Evolutionary conservation across 1,140 invertebrate species (phyloP), one percentile per base, ranked within the genome.

Genomic region (Pogonomyrmex californicus): DNA sequence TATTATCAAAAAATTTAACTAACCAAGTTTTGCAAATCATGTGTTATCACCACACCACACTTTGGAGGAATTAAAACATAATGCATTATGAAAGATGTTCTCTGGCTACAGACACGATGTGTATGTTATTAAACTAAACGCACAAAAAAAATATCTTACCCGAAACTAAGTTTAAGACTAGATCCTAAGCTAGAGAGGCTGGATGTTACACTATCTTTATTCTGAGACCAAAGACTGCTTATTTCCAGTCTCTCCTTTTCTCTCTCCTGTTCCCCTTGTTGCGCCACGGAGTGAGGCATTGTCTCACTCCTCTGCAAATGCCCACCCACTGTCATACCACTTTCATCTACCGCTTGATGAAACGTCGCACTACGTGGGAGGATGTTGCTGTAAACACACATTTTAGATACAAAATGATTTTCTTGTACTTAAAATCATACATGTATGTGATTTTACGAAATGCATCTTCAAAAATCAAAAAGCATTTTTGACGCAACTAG

Each of bases 121-220:
- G 79, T 68, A 60, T 7, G 14, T 63, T 62, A 58, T 82, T 68
- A 54, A 85, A 75, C 44, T 30, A 60, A 83, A 75, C 58, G 62
- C 44, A 60, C 54, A 17, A 23, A 17, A 17, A 54, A 73, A 7
- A 83, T 81, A 38, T 65, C 96, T 97, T 96, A 98, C 98, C 97
- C 97, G 91, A 98, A 98, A 92, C 97, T 98, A 76, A 98, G 96
- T 95, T 98, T 98, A 71, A 98, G 96, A 91, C 97, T 97, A 88
- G 97, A 97, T 17, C 97, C 97, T 56, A 98, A 94, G 92, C 97
- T 97, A 71, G 97, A 97, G 77, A 98, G 95, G 91, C 97, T 97
- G 4, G 97, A 97, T 0, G 97, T 97, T 23, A 98, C 97, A 47
- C 97, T 97, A 56, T 97, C 96, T 68, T 94, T 95, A 86, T 95